Evolutionary conservation across 2,888 invertebrate species (phyloP), one percentile per base, ranked within the genome.

Genomic region (Nephrotoma appendiculata): DNA sequence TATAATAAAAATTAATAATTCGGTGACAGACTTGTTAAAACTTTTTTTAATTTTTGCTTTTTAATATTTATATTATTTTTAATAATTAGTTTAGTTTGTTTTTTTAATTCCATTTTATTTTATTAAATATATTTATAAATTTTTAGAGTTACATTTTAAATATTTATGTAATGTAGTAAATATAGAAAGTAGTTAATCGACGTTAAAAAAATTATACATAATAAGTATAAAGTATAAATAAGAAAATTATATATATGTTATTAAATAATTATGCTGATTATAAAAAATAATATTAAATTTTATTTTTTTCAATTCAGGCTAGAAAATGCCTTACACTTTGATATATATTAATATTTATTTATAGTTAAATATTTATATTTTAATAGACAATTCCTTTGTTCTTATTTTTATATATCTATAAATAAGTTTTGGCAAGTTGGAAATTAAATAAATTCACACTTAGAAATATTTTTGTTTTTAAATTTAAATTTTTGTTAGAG

Each of bases 321-420:
- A 87, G 45, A 71, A 86, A 84, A 41, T 52, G 86, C 84, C 86
- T 87, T 87, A 87, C 86, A 87, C 86, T 87, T 87, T 87, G 85
- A 87, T 85, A 87, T 31, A 31, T 85, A 85, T 87, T 86, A 85
- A 85, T 86, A 45, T 48, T 48, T 48, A 48, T 9, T 48, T 48
- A 12, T 52, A 52, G 52, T 52, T 52, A 52, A 52, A 71, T 71
- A 31, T 7, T 31, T 71, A 31, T 19, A 86, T 86, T 41, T 84
- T 84, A 42, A 84, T 42, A 84, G 84, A 84, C 43, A 84, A 84
- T 84, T 84, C 43, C 43, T 84, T 42, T 84, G 41, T 6, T 42
- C 15, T 6, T 83, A 19, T 83, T 15, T 83, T 31, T 83, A 12
- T 48, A 31, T 71, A 71, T 11, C 19, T 31, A 19, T 31, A 71